Evolutionary conservation across 2,797 vertebrate species (phyloP), one percentile per base, ranked within the genome.

Genomic region (Agapornis canus): DNA sequence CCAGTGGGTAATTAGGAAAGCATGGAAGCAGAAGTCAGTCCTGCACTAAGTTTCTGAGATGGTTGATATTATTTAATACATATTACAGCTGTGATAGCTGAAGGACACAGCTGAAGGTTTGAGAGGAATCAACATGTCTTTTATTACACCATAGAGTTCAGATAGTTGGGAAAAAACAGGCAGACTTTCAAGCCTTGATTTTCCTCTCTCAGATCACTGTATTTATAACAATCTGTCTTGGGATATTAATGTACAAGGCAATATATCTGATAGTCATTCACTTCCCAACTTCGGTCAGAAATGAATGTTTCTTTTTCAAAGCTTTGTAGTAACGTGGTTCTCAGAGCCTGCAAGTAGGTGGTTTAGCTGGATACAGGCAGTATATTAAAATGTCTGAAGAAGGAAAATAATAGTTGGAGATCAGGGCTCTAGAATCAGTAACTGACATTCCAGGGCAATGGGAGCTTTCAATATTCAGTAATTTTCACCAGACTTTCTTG

Each of bases 251-350:
- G 88, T 35, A 37, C 70, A 35, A 86, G 83, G 92, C 83, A 73
- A 9, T 66, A 45, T 84, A 84, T 86, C 77, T 88, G 77, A 79
- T 73, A 93, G 90, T 82, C 75, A 54, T 70, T 91, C 68, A 59
- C 42, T 88, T 75, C 82, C 69, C 61, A 69, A 0, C 80, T 92
- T 75, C 69, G 91, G 92, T 86, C 77, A 94, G 90, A 86, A 95
- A 73, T 32, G 42, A 76, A 80, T 84, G 73, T 59, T 93, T 76
- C 86, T 91, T 70, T 94, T 91, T 90, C 92, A 80, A 18, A 86
- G 29, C 39, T 87, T 31, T 85, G 71, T 95, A 79, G 89, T 89
- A 77, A 81, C 65, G 90, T 89, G 93, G 83, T 75, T 94, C 86
- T 95, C 60, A 11, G 73, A 40, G 78, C 15, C 68, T 77, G 85